Base-by-base conservation (phyloP, 2,888 invertebrate genomes). In the Camptogramma bilineatum region DNA sequence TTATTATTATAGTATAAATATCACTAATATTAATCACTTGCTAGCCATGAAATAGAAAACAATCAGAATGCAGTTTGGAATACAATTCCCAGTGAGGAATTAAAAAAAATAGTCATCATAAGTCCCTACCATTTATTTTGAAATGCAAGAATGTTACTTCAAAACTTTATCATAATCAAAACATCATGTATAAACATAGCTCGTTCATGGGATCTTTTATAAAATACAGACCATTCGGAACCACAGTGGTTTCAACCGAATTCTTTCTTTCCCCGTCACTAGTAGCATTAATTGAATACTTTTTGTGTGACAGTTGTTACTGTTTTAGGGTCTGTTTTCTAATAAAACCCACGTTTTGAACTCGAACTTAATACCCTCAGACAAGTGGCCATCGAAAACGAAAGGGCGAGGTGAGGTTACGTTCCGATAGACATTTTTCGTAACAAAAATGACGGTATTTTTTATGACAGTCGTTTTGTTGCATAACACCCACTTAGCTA, bases 11-110 rank as follows among this genome's bases (percentile, higher is more conserved):
- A 81, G 68, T 78, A 76, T 84, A 86, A 81, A 86, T 87, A 91
- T 90, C 88, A 88, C 90, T 66, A 60, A 73, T 75, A 77, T 79
- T 76, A 80, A 81, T 78, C 82, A 84, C 83, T 78, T 78, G 65
- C 73, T 77, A 79, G 71, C 75, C 76, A 64, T 56, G 7, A 51
- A 28, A 19, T 21, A 10, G 9, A n/a, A 44, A 19, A 47, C 24
- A 46, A 28, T 8, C n/a, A 48, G 17, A 63, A 63, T 53, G 57
- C 39, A 53, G 13, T 39, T 53, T 53, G 63, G 58, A 63, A 63
- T 28, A 42, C 8, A 44, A 17, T 17, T 44, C 39, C 28, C 8
- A n/a, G 7, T 39, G 4, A 52, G n/a, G 24, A 54, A 16, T 28
- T 53, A 13, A 7, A 19, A 52, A 52, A 39, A n/a, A 18, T 13